A percentile compares a stretch with the other conserved stretches of the same genome.
Evolutionary conservation across 2,888 invertebrate species (phyloP).

Genomic region (Xanthia togata): DNA sequence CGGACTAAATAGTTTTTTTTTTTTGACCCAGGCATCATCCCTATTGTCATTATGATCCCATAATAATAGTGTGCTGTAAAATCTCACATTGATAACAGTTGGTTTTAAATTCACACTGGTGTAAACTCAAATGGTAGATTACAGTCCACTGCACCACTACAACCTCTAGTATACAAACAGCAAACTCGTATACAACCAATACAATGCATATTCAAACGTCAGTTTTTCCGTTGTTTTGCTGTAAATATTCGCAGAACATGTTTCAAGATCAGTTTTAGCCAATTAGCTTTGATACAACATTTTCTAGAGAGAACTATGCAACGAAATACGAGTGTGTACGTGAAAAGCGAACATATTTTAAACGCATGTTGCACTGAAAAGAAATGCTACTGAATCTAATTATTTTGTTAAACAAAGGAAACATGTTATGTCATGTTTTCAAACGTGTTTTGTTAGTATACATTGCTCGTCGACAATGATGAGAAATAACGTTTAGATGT

Average conservation of each 20-base stretch:
- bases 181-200: background rate
- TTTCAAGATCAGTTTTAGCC: conserved; percentile 30
- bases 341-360: background rate
- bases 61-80: background rate
- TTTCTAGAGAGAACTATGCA: conserved; percentile 4
- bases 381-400: background rate
- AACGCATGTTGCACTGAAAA: conserved; percentile 12
- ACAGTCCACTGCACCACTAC: background rate
- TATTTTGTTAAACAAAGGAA: background rate
- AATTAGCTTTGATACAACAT: conserved; percentile 48
- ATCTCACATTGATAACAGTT: background rate
- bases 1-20: too few relatives aligned
- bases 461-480: too few relatives aligned
- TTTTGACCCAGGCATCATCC: too few relatives aligned
- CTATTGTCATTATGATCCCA: background rate
- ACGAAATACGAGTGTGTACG: background rate
- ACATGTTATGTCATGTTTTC: background rate
- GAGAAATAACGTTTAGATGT: background rate
- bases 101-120: background rate
- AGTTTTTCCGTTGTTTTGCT: background rate
- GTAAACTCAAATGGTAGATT: background rate
- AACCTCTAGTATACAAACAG: background rate
- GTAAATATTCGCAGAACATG: conserved; percentile 27
- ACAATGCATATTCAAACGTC: background rate
- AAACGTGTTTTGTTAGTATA: background rate